Evolutionary conservation across 2,888 invertebrate genomes (phyloP), one percentile per base, ranked within the genome.

Genomic region (Diarsia mendica): DNA sequence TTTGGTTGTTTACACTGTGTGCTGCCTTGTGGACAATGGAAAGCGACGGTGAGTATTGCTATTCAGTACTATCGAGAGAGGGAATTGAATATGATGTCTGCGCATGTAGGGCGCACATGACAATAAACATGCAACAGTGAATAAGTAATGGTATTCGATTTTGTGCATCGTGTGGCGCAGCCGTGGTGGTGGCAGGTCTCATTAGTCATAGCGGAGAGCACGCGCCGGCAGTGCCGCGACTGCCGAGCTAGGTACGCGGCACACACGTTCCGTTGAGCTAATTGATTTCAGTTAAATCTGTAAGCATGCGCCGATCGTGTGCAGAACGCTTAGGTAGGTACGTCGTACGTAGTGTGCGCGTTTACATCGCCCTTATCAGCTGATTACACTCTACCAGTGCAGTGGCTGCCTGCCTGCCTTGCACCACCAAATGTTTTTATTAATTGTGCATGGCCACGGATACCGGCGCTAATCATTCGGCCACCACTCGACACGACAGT

Each of bases 1-100:
- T 93, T 94, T 91, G 90, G 92, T 95, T 95, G 95, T 95, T 95
- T 95, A 95, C 94, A 93, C 91, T 92, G 94, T 93, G 94, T 91
- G 89, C 92, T 90, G 92, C 90, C 89, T 89, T 92, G 89, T 90
- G 93, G 92, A 95, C 95, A 95, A 96, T 96, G 95, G 95, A 94
- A 94, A 95, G 92, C 93, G 90, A 94, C 92, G 96, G 96, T 96
- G 93, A 95, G 96, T 96, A 90, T 87, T 86, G 83, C 87, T 87
- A 88, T 85, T 86, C 88, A 88, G 80, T 88, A 89, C 85, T 88
- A 90, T 89, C 75, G 46, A 79, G 67, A 73, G 71, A 75, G 67
- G 68, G 63, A 82, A 83, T 80, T 87, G 90, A 89, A 91, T 91
- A 90, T 87, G 89, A 91, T 92, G 91, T 93, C 91, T 95, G 95